Evolutionary conservation across 2,888 invertebrate genomes (phyloP), one percentile per base, ranked within the genome.

Genomic region (Lacanobia oleracea): DNA sequence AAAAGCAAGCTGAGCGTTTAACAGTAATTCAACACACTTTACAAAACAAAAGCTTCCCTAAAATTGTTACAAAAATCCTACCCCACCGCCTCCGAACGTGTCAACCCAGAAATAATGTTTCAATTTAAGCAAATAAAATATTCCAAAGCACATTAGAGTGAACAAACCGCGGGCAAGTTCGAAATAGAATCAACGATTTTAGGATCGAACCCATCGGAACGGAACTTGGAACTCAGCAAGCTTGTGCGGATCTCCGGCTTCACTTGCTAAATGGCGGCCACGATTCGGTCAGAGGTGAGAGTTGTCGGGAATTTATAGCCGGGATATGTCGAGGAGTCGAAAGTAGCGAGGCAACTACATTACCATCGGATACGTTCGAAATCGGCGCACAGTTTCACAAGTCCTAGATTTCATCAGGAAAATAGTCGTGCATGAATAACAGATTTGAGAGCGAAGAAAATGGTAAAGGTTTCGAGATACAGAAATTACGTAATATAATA

Each of bases 241-340:
- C 91, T 90, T 88, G 86, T 67, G 72, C 82, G 88, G 88, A 88
- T 88, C 87, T 89, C 89, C 88, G 84, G 79, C 67, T 91, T 90
- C 89, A 89, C 89, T 68, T 80, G 71, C 87, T 87, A 91, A 93
- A 91, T 87, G 90, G 87, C 88, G 89, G 89, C 88, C 87, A 86
- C 85, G 84, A 86, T 86, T 86, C 72, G 73, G 83, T 77, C 74
- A 67, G 74, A 86, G 87, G 87, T 86, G 86, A 82, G 76, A 83
- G 65, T 79, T 72, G 50, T 43, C 18, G 53, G 45, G 37, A 75
- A 79, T 77, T 82, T 81, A 74, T 76, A 77, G 61, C 18, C 23
- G 21, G 62, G 33, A 76, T 79, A 68, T 80, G 72, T 78, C 61
- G 67, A 67, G 57, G 48, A 74, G 62, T 72, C 21, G 45, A 66